These are phyloP conservation scores for Calameuta idolon DNA, from an alignment of 2,888 invertebrate genomes.

Conservation along the genomic window DNA sequence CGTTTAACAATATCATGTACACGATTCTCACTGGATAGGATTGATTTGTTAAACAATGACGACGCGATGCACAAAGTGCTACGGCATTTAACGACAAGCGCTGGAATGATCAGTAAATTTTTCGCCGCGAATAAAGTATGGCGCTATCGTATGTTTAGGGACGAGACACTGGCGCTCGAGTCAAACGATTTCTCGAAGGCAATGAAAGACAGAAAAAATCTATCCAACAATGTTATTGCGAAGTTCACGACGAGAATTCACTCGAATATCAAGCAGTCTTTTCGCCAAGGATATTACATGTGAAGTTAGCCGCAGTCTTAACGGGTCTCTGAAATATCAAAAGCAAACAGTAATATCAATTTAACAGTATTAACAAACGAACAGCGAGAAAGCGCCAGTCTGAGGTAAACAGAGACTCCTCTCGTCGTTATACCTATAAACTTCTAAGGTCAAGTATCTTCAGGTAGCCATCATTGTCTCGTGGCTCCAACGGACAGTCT, in stretches of 20 bases:
- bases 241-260: no score
- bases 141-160: constrained; percentile 43
- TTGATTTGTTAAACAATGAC: not conserved
- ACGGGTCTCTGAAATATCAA: not conserved
- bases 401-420: not conserved
- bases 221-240: no score
- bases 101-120: constrained; percentile 1
- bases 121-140: constrained; percentile 27
- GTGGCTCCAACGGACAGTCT: not conserved
- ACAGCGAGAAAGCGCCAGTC: not conserved
- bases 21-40: not conserved
- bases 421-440: not conserved
- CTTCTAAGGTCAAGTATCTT: not conserved
- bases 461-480: not conserved
- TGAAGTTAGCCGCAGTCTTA: not conserved
- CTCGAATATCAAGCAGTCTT: not conserved
- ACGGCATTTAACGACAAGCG: not conserved
- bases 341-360: not conserved
- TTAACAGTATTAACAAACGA: not conserved
- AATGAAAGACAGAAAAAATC: no score
- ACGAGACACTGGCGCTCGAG: constrained; percentile 17
- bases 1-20: not conserved
- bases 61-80: not conserved
- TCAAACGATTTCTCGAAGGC: not conserved
- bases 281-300: not conserved